Evolutionary conservation across 1,140 invertebrate genomes (phyloP).

Genomic region (Drosophila nikananu): DNA sequence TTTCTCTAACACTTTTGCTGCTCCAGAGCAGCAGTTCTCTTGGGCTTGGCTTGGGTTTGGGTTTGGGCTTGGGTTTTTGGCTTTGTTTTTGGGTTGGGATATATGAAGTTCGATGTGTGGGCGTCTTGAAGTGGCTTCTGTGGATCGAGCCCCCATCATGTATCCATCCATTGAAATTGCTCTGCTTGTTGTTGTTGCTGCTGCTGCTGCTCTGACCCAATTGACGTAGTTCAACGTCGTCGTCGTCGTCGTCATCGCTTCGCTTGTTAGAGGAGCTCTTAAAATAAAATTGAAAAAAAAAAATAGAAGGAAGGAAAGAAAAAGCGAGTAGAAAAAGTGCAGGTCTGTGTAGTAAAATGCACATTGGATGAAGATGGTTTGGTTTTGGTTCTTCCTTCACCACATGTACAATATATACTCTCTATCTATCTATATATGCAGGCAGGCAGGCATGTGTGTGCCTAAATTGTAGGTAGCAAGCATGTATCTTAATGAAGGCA

Average conservation of each 20-base stretch:
- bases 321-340: conserved; percentile 44
- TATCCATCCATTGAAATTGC: conserved; percentile 77
- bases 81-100: conserved; percentile 13
- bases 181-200: conserved; percentile 40
- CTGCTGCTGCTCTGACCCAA: conserved; percentile 70
- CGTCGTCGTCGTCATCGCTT: conserved; percentile 60
- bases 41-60: background rate
- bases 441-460: conserved; percentile 27
- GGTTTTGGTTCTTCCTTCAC: conserved; percentile 22
- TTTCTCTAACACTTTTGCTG: conserved; percentile 55
- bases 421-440: conserved; percentile 14
- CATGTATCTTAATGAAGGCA: conserved; percentile 84
- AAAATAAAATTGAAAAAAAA: conserved; percentile 48
- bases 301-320: conserved; percentile 24
- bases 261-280: conserved; percentile 58
- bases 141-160: conserved; percentile 54
- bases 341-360: conserved; percentile 55
- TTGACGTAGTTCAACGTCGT: conserved; percentile 77
- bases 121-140: conserved; percentile 79
- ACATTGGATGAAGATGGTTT: conserved; percentile 59
- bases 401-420: conserved; percentile 30
- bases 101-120: conserved; percentile 58
- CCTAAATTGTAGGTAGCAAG: conserved; percentile 81
- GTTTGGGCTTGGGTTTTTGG: conserved; percentile 12
- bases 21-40: conserved; percentile 3